Evolutionary conservation across 1,140 invertebrate genomes (phyloP).

Genomic region (Lepidurus couesii): DNA sequence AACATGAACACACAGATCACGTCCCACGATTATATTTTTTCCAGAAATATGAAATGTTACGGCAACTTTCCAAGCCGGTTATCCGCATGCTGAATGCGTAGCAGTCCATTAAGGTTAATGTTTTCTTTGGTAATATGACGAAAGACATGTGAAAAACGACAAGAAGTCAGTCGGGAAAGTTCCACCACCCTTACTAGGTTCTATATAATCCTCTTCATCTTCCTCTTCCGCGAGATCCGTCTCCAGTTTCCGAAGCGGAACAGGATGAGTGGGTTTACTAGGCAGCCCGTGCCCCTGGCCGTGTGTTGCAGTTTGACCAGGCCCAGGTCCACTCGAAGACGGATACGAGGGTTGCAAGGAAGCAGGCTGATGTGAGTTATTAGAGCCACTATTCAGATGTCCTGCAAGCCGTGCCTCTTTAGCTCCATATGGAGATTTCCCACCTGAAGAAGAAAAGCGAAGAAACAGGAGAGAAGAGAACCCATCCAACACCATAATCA

Average conservation of each 20-base stretch:
- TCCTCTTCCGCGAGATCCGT: neutral
- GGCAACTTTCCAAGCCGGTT: neutral
- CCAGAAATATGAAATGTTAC: neutral
- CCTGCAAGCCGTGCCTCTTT: conserved; percentile 13
- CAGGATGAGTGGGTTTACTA: conserved; percentile 1
- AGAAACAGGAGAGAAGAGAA: conserved; percentile 12
- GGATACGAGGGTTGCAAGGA: neutral
- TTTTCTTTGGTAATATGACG: neutral
- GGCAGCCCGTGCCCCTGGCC: neutral
- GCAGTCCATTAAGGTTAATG: neutral
- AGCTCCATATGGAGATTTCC: conserved; percentile 1
- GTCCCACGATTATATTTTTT: neutral
- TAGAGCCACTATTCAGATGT: conserved; percentile 3
- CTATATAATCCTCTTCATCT: conserved; percentile 33
- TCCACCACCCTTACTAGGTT: conserved; percentile 33
- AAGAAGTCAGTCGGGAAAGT: neutral
- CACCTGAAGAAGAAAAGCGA: conserved; percentile 19
- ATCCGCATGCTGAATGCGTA: conserved; percentile 11
- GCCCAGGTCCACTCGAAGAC: neutral
- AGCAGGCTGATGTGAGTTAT: conserved; percentile 14
- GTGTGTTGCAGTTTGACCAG: neutral
- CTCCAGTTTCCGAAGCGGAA: neutral
- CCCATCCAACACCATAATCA: conserved; percentile 1
- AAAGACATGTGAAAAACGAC: neutral
- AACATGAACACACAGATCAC: neutral